Conservation (phyloP, 2,797 vertebrate genomes). For the Lophotriccus pileatus region DNA sequence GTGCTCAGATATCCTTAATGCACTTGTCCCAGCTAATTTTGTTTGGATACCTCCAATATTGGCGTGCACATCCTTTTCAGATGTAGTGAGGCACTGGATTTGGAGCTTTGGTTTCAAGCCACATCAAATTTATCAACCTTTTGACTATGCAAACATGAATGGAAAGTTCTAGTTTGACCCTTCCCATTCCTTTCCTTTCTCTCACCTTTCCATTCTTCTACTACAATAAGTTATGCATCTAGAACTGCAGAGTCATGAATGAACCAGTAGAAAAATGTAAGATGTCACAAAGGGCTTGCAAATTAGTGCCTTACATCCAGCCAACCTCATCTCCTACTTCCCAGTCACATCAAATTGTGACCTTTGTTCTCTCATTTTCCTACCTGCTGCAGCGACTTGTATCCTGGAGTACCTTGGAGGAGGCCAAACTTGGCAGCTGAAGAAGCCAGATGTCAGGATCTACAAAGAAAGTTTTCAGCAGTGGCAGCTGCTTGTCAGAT, state of each 20-base stretch:
- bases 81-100: not conserved
- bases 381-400: not conserved
- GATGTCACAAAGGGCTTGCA: not conserved
- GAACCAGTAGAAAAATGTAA: not conserved
- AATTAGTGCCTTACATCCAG: not conserved
- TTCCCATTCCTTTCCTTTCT: not conserved
- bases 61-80: not conserved
- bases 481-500: slow-evolving; percentile 44
- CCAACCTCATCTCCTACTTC: not conserved
- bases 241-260: not conserved
- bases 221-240: not conserved
- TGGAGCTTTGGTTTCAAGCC: not conserved
- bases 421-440: slow-evolving; percentile 13
- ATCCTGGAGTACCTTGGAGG: not conserved
- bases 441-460: slow-evolving; percentile 32
- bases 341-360: not conserved
- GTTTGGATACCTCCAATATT: not conserved
- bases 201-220: not conserved
- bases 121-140: not conserved
- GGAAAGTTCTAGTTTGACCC: not conserved
- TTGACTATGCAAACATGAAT: not conserved
- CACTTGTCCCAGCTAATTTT: not conserved
- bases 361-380: not conserved
- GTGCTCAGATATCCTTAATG: not conserved
- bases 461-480: slow-evolving; percentile 28